Conservation (phyloP, 2,113 vertebrate genomes). For the Campylorhamphus procurvoides region DNA sequence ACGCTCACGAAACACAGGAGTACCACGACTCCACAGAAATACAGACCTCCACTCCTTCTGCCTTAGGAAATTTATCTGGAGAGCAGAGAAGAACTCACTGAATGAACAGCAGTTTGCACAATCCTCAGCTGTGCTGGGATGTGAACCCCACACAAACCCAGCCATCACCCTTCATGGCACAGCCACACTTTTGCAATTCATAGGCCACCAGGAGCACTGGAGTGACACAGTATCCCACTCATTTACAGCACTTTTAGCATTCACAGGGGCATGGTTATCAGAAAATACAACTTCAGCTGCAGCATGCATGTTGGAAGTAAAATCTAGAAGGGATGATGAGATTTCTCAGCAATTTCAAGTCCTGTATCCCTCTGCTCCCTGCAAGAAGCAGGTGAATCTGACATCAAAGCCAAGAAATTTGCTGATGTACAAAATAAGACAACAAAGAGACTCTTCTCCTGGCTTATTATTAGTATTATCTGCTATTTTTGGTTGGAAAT, state of each 20-base stretch:
- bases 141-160: neutral
- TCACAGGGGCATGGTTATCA: accelerated
- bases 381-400: neutral
- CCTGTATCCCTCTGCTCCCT: neutral
- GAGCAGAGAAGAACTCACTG: neutral
- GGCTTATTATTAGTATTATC: neutral
- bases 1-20: neutral
- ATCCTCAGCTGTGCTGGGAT: neutral
- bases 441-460: neutral
- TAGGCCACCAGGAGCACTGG: neutral
- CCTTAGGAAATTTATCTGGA: neutral
- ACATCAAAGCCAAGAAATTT: neutral
- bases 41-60: neutral
- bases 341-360: neutral
- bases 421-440: neutral
- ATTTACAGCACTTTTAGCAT: neutral
- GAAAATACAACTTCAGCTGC: neutral
- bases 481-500: neutral
- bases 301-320: neutral
- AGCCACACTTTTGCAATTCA: neutral
- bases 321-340: neutral
- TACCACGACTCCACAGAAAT: neutral
- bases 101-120: neutral
- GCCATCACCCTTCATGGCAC: neutral
- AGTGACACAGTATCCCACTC: neutral